Evolutionary conservation across 2,113 vertebrate species (phyloP).

Genomic region (Cichladusa arquata): DNA sequence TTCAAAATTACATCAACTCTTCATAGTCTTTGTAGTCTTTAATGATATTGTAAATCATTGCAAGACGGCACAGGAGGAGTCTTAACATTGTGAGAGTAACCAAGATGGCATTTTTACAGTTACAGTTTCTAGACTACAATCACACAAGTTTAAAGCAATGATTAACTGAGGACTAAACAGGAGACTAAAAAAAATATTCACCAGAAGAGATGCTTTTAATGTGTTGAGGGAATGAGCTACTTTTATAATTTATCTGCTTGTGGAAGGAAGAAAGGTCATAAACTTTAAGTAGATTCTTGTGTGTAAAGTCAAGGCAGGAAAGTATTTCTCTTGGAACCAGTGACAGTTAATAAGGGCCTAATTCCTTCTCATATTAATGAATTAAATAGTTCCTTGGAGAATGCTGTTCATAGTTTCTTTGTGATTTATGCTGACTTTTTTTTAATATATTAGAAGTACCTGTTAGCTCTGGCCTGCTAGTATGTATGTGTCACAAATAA

Average conservation of each 20-base stretch:
- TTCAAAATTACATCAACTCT: not conserved
- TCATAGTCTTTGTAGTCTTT: not conserved
- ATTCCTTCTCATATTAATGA: not conserved
- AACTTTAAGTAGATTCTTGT: not conserved
- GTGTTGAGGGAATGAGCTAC: not conserved
- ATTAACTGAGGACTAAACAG: not conserved
- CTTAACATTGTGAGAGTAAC: not conserved
- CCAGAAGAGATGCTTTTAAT: not conserved
- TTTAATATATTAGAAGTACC: not conserved
- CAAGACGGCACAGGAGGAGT: not conserved
- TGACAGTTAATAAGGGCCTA: not conserved
- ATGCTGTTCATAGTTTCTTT: not conserved
- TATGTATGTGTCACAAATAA: not conserved
- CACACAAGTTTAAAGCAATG: not conserved
- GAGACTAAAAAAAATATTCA: not conserved
- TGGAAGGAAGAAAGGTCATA: not conserved
- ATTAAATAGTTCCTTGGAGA: not conserved
- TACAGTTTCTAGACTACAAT: not conserved
- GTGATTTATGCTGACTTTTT: not conserved
- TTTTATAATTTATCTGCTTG: not conserved
- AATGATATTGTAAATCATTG: not conserved
- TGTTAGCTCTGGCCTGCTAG: not conserved
- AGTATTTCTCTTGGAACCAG: not conserved
- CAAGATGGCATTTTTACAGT: not conserved
- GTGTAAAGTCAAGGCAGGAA: not conserved